phyloP scores from a whole-genome alignment of 2,113 vertebrate species.

The Gallinago undulata region DNA sequence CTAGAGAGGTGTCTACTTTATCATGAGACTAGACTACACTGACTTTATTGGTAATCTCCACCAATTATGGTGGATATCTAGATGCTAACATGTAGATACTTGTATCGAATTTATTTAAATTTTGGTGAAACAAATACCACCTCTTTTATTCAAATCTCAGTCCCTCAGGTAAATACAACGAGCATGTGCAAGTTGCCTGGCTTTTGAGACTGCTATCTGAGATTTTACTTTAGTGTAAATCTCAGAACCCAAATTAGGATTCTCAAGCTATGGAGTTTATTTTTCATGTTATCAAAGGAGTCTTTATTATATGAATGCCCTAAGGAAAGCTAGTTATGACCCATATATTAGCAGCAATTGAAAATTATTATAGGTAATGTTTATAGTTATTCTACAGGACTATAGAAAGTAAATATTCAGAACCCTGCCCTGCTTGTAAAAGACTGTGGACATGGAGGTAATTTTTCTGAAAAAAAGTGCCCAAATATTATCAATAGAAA shows the following conservation, averaged over 20 bases:
- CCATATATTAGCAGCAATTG: not conserved
- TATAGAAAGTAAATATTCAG: not conserved
- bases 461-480: not conserved
- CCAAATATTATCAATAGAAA: not conserved
- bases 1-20: not conserved
- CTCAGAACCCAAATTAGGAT: not conserved
- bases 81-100: fast-evolving
- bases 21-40: not conserved
- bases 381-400: not conserved
- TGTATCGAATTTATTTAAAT: not conserved
- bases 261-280: not conserved
- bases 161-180: not conserved
- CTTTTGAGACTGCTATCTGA: not conserved
- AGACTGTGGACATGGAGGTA: not conserved
- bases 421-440: not conserved
- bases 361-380: not conserved
- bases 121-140: not conserved
- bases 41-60: not conserved
- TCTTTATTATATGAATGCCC: not conserved
- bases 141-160: not conserved
- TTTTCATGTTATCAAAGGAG: not conserved
- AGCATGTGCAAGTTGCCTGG: not conserved
- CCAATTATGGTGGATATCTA: not conserved
- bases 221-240: not conserved
- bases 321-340: not conserved